Evolutionary conservation across 2,888 invertebrate species (phyloP).

Genomic region (Archips xylosteana): DNA sequence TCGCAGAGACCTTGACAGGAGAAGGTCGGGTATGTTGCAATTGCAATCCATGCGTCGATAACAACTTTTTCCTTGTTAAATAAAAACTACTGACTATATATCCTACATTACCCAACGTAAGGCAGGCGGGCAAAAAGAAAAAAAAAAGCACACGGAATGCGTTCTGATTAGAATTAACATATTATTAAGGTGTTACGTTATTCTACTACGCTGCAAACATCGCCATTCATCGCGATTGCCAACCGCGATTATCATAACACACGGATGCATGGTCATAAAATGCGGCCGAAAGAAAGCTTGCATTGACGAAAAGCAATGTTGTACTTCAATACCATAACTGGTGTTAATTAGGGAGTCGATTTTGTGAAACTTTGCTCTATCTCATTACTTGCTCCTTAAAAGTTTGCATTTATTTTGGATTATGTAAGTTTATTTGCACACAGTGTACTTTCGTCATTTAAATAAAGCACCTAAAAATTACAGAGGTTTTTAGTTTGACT

Average conservation of each 20-base stretch:
- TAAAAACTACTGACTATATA: background rate
- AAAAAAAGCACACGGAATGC: slow-evolving; percentile 4
- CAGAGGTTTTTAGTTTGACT: too few relatives aligned
- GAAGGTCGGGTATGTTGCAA: slow-evolving; percentile 10
- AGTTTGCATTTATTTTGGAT: background rate
- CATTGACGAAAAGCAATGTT: background rate
- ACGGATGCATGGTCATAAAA: slow-evolving; percentile 18
- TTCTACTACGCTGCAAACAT: slow-evolving; percentile 22
- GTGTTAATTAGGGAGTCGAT: slow-evolving; percentile 25
- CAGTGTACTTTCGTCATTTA: background rate
- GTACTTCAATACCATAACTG: slow-evolving; percentile 18
- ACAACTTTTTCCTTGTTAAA: slow-evolving; percentile 16
- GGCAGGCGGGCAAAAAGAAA: background rate
- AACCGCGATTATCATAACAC: slow-evolving; percentile 24
- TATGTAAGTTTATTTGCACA: slow-evolving; percentile 4
- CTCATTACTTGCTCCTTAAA: slow-evolving; percentile 13
- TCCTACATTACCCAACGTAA: background rate
- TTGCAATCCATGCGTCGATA: slow-evolving; percentile 2
- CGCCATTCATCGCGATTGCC: slow-evolving; percentile 24
- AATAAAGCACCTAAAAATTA: background rate
- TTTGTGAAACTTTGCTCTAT: slow-evolving; percentile 18
- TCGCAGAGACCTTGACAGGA: slow-evolving; percentile 36
- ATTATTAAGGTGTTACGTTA: slow-evolving; percentile 32
- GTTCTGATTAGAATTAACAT: slow-evolving; percentile 18
- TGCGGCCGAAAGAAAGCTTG: slow-evolving; percentile 48